Evolutionary conservation across 2,797 vertebrate species (phyloP).

Genomic region (Vireo griseus): DNA sequence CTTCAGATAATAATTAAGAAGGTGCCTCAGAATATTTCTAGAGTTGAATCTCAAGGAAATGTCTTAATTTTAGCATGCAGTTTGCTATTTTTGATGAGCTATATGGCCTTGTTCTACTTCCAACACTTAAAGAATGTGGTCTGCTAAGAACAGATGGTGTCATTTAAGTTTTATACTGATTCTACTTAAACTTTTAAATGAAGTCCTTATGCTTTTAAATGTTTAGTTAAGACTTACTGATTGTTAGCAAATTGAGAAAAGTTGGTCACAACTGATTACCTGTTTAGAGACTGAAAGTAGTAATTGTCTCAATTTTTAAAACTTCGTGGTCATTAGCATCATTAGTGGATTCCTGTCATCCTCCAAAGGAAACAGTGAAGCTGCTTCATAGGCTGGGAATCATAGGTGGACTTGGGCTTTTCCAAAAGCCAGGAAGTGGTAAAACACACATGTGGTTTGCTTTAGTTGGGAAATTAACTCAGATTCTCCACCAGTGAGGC

Average conservation of each 20-base stretch:
- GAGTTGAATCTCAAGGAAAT: background rate
- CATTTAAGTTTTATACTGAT: conserved; percentile 66
- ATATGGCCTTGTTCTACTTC: conserved; percentile 1
- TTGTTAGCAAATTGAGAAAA: conserved; percentile 64
- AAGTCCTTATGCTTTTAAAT: conserved; percentile 65
- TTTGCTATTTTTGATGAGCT: conserved; percentile 45
- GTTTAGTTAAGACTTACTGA: conserved; percentile 54
- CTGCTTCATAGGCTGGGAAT: conserved; percentile 12
- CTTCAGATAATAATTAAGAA: background rate
- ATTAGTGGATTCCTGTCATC: conserved; percentile 54
- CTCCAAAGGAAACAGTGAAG: conserved; percentile 44
- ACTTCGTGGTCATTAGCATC: conserved; percentile 30
- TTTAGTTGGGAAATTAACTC: conserved; percentile 48
- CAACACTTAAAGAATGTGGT: conserved; percentile 48
- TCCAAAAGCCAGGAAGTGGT: conserved; percentile 57
- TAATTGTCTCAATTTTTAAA: conserved; percentile 46
- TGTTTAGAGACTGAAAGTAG: conserved; percentile 53
- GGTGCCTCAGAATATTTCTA: background rate
- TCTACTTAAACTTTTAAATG: conserved; percentile 67
- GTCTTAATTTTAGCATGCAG: conserved; percentile 13
- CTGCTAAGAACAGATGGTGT: conserved; percentile 66
- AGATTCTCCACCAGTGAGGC: conserved; percentile 30
- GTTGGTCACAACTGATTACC: conserved; percentile 58
- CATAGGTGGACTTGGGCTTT: conserved; percentile 6
- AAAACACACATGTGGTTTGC: conserved; percentile 59